Evolutionary conservation across 2,113 vertebrate genomes (phyloP).

Genomic region (Shinisaurus crocodilurus): DNA sequence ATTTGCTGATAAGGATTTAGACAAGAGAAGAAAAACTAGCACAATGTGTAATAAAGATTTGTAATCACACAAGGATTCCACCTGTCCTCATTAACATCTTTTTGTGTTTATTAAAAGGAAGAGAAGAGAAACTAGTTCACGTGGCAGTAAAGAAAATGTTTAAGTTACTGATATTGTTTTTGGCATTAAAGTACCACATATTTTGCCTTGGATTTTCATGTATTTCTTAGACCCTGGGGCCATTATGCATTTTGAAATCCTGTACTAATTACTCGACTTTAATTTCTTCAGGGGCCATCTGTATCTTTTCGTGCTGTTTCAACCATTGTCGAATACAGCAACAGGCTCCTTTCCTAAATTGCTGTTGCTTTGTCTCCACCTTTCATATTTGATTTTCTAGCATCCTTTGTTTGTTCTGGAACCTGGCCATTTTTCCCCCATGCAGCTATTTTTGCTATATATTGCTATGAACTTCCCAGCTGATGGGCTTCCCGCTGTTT

Average conservation of each 20-base stretch:
- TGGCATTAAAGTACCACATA: background rate
- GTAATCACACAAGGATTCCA: background rate
- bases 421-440: constrained; percentile 39
- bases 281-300: background rate
- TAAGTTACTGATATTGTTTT: background rate
- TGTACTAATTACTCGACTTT: background rate
- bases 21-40: background rate
- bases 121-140: background rate
- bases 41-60: background rate
- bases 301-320: background rate
- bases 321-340: background rate
- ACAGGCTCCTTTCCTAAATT: constrained; percentile 32
- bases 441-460: constrained; percentile 23
- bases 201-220: background rate
- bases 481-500: constrained; percentile 51
- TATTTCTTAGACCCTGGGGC: background rate
- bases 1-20: background rate
- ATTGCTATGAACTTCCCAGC: constrained; percentile 40
- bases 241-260: background rate
- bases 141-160: background rate
- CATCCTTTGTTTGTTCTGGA: constrained; percentile 54
- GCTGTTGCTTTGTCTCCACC: constrained; percentile 17
- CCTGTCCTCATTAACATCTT: background rate
- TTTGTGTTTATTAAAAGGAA: background rate
- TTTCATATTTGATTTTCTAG: constrained; percentile 36